phyloP scores from a whole-genome alignment of 2,113 vertebrate genomes.

The Corydoras maculifer region DNA sequence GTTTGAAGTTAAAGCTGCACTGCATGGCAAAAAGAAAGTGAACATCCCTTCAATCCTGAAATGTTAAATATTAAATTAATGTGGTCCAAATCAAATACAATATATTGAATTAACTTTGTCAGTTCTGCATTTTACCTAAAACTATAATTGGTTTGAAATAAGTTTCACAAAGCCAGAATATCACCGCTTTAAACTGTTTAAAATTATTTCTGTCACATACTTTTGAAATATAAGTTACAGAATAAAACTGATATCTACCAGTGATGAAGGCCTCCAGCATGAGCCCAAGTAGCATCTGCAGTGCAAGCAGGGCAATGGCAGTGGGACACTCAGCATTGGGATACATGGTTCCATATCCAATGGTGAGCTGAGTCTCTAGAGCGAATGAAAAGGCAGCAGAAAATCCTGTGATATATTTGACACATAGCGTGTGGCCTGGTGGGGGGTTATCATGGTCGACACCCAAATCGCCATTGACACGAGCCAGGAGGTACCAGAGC shows the following conservation, averaged over 20 bases:
- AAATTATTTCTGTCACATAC: no score
- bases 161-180: no score
- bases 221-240: no score
- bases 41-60: no score
- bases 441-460: slow-evolving; percentile 85
- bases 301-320: slow-evolving; percentile 85
- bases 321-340: slow-evolving; percentile 92
- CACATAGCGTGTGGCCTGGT: slow-evolving; percentile 88
- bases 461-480: slow-evolving; percentile 90
- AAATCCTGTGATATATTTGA: slow-evolving; percentile 93
- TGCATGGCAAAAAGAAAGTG: no score
- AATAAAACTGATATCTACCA: slow-evolving; percentile 60
- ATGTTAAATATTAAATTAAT: no score
- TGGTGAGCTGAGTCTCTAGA: slow-evolving; percentile 94
- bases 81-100: no score
- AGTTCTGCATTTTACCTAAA: no score
- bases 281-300: slow-evolving; percentile 95
- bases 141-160: no score
- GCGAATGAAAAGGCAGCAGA: slow-evolving; percentile 96
- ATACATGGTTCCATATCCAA: slow-evolving; percentile 97
- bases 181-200: no score
- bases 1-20: no score
- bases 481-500: slow-evolving; percentile 92
- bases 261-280: slow-evolving; percentile 97
- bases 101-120: no score